These are phyloP conservation scores for Drosophila baimaii DNA, from an alignment of 1,140 invertebrate genomes.

Conservation along the genomic window DNA sequence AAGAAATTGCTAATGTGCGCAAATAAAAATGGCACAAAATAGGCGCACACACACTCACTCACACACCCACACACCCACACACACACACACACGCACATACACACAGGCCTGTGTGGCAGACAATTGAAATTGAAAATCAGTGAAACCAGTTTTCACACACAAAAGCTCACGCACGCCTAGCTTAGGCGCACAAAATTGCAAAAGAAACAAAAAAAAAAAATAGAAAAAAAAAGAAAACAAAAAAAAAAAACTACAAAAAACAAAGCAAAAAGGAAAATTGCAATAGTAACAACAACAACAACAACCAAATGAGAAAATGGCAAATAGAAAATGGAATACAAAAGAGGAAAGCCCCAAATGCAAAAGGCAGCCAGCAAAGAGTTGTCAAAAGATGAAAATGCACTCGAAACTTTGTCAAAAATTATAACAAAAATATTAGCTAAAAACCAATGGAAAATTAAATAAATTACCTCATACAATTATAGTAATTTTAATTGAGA, in stretches of 20 bases:
- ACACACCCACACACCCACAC: background rate
- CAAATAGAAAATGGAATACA: conserved; percentile 42
- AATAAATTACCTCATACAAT: conserved; percentile 11
- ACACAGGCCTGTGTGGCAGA: conserved; percentile 35
- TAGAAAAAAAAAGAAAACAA: background rate
- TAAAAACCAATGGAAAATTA: background rate
- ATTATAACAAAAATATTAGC: background rate
- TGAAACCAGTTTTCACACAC: conserved; percentile 77
- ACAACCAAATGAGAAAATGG: conserved; percentile 38
- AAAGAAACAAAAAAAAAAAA: conserved; percentile 9
- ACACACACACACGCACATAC: background rate
- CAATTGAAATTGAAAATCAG: conserved; percentile 81
- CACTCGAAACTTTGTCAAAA: conserved; percentile 22
- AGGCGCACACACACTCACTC: conserved; percentile 32
- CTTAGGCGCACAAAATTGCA: conserved; percentile 43
- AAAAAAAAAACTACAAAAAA: background rate
- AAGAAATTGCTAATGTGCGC: conserved; percentile 78
- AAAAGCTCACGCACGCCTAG: conserved; percentile 59
- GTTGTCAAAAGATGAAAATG: conserved; percentile 31
- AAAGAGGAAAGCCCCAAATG: conserved; percentile 32
- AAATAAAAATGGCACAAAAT: conserved; percentile 78
- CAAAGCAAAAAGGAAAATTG: conserved; percentile 10
- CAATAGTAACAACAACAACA: conserved; percentile 15
- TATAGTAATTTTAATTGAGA: conserved; percentile 6
- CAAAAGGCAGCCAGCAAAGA: conserved; percentile 32